Base-by-base conservation (phyloP, 2,888 invertebrate species). In the Pristionchus exspectatus region DNA sequence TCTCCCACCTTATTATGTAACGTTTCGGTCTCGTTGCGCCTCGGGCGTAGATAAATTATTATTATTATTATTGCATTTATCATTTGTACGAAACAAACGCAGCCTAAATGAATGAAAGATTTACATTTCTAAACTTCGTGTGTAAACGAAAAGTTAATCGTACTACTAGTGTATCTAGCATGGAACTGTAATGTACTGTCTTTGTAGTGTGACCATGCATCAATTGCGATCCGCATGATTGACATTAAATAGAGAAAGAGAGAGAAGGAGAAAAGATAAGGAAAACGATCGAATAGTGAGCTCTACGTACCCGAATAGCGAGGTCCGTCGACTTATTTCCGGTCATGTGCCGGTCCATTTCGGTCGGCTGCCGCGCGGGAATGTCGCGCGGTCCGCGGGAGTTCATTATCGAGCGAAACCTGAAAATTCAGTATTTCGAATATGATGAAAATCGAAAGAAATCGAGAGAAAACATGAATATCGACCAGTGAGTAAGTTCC, bases 351-450 rank as follows among this genome's bases (percentile, higher is more conserved):
- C n/a, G 44, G 10, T 87, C 87, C 56, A 59, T 59, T 30, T 85
- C 84, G 59, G 33, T 59, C 33, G 59, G 84, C 56, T 44, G 33
- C 33, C 50, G 38, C 4, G 59, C 63, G 18, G 59, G 56, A 21
- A 85, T 85, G 38, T 85, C 84, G 56, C 59, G 84, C 21, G 84
- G 84, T 56, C 84, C 84, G 16, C 84, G 84, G 84, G n/a, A 63
- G 38, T 85, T 56, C 84, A 85, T 85, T 50, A 27, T 81, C 38
- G 74, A 74, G 74, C 21, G 24, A 21, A 38, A 81, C 59, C 84
- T 85, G 30, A 59, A 59, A 4, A 24, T 24, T 14, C 7, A 59
- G 12, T 9, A 59, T 85, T 83, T 54, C 54, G 59, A 59, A 85
- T 59, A 18, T 3, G 5, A 2, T 16, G 27, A 30, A 54, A 54